Base-by-base conservation (phyloP, 2,888 invertebrate species). In the Lysandra bellargus region DNA sequence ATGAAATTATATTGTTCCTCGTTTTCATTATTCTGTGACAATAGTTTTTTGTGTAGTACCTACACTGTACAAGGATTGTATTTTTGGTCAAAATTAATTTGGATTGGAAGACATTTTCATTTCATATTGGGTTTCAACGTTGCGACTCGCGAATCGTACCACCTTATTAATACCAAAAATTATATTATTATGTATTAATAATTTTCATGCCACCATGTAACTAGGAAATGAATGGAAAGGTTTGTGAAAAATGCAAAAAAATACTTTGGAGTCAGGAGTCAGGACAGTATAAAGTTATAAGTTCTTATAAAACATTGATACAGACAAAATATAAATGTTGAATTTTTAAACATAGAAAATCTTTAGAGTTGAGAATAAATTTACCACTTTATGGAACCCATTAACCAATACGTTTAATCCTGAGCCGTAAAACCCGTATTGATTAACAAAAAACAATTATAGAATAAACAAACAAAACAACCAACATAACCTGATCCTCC, bases 381-480 rank as follows among this genome's bases (percentile, higher is more conserved):
- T 44, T 44, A 74, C 44, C 74, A 74, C 44, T 74, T 74, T 74
- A 74, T 74, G 23, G 44, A 74, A 74, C 3, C 69, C 69, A 69
- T 69, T 69, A 69, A 69, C 69, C 69, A 69, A 69, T 69, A 33
- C 69, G 69, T 69, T 44, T 23, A 74, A 44, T 74, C 44, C 40
- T 44, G 4, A 40, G 33, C 74, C 40, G 9, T 57, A 57, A 57
- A 76, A 76, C 76, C 53, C 17, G 57, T 57, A 76, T 76, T 33
- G 53, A 76, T 53, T 76, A 57, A 76, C 57, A 76, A 57, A 73
- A 76, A 76, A 76, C 76, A 76, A 76, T 76, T 76, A 76, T 76
- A 76, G 76, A 76, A 57, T 76, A 76, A 76, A 76, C 76, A 76
- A 76, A 76, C 76, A 57, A 49, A 74, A 75, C 57, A 76, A 76